These are phyloP conservation scores for Holacanthella duospinosa DNA, from an alignment of 2,888 invertebrate species.

Conservation along the genomic window DNA sequence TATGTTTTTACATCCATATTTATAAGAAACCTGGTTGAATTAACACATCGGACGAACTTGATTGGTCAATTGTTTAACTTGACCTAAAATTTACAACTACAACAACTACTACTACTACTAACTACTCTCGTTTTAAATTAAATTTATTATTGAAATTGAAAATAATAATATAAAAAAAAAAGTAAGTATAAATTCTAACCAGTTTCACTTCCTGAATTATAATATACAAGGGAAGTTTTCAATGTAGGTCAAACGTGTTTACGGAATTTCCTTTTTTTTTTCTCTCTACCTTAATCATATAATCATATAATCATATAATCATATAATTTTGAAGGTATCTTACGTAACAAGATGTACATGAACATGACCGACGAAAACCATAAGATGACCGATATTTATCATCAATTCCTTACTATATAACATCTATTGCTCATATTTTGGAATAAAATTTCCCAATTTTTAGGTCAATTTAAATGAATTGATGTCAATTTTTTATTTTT, in stretches of 20 bases:
- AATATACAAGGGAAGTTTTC: not conserved
- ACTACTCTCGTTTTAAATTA: not conserved
- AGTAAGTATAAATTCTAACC: too few species aligned
- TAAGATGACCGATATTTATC: too few species aligned
- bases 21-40: too few species aligned
- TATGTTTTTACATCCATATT: too few species aligned
- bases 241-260: not conserved
- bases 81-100: not conserved
- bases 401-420: not conserved
- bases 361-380: too few species aligned
- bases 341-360: not conserved
- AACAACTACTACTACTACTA: too few species aligned
- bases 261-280: not conserved
- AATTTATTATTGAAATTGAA: too few species aligned
- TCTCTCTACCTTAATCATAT: too few species aligned
- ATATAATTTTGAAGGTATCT: not conserved
- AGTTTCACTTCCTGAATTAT: not conserved
- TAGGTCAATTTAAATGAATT: not conserved
- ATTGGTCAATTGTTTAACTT: not conserved
- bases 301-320: too few species aligned
- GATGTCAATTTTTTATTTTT: too few species aligned
- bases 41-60: too few species aligned
- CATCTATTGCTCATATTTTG: not conserved
- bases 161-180: too few species aligned
- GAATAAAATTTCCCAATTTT: not conserved